Evolutionary conservation across 2,888 invertebrate genomes (phyloP), one percentile per base, ranked within the genome.

Genomic region (Ophion obscuratus): DNA sequence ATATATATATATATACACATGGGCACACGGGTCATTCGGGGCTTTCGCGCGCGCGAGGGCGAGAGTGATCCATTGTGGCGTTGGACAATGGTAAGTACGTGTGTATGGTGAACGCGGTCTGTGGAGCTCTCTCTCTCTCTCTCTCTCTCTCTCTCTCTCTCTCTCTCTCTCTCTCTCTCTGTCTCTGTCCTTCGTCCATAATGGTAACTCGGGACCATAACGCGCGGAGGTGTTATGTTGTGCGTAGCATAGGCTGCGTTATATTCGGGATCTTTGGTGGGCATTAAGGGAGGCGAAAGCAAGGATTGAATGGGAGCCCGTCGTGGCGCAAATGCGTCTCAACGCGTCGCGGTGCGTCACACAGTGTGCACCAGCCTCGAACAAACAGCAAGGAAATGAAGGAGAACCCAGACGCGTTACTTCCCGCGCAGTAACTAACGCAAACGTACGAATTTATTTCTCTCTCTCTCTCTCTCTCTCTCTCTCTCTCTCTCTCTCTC

Each of bases 61-160:
- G 90, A 91, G 92, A 91, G 92, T 92, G 92, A 92, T 90, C 91
- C 90, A 92, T 92, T 92, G 92, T 92, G 90, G 90, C 89, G 88
- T 89, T 88, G 92, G 91, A 92, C 92, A 92, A 92, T 88, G 84
- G 85, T 61, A 75, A 81, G 75, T 74, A 67, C 83, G 64, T 59
- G 62, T 71, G 83, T 78, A 75, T 64, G 73, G 36, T 40, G 31
- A 47, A 47, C 40, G 31, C n/a, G 2, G 10, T 66, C 17, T 66
- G 27, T 36, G 9, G 14, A 66, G 7, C 20, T n/a, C 61, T 1
- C 61, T 6, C 20, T 20, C 61, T 20, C 11, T 6, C 61, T 20
- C 61, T 14, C 66, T 61, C 66, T 44, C 91, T 47, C 61, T n/a
- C n/a, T 7, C 7, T n/a, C 61, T n/a, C 61, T n/a, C 59, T 47